A percentile compares a stretch with the other conserved stretches of the same genome.
phyloP scores from a whole-genome alignment of 2,797 vertebrate species.

The Smutsia temminckii region DNA sequence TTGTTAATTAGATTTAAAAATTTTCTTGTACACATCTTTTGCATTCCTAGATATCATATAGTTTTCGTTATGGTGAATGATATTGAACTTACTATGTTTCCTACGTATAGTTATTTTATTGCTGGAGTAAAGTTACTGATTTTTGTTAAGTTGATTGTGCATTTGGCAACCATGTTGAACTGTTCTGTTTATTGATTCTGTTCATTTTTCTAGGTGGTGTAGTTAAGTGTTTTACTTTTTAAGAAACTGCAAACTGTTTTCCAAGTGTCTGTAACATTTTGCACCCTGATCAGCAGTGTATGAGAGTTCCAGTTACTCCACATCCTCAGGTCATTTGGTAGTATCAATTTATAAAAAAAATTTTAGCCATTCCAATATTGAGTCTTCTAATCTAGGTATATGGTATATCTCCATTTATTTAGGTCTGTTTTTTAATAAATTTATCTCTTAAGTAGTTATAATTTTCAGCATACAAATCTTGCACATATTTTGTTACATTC shows the following conservation, averaged over 20 bases:
- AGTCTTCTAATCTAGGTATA: neutral
- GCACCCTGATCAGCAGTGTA: neutral
- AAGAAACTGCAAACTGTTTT: neutral
- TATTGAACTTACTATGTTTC: neutral
- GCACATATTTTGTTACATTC: neutral
- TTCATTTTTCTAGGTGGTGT: neutral
- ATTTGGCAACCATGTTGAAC: neutral
- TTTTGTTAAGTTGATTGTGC: neutral
- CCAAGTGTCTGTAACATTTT: neutral
- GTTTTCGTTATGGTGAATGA: neutral
- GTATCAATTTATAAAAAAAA: neutral
- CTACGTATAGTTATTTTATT: conserved; percentile 15
- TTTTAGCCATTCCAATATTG: neutral
- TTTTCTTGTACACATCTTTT: neutral
- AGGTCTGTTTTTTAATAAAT: neutral
- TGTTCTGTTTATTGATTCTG: neutral
- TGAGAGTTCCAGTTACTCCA: neutral
- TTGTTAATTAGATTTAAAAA: neutral
- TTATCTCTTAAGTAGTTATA: neutral
- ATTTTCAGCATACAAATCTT: neutral
- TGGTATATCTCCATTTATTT: neutral
- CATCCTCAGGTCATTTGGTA: neutral
- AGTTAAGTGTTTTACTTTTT: conserved; percentile 25
- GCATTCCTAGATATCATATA: neutral
- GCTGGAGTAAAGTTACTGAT: neutral